phyloP scores from a whole-genome alignment of 2,888 invertebrate genomes.

The Phaonia tiefii region DNA sequence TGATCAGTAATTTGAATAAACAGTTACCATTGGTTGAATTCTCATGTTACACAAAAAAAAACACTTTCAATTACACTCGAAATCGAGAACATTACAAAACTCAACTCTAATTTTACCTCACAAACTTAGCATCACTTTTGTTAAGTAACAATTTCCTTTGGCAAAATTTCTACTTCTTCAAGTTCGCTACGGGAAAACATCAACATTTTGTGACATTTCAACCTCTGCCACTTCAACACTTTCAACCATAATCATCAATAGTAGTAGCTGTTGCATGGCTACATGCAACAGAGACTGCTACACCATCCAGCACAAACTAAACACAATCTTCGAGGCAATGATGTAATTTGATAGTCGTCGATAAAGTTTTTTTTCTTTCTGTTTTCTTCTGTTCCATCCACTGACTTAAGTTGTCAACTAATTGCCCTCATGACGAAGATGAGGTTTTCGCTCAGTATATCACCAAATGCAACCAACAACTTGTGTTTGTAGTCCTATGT shows the following conservation, averaged over 20 bases:
- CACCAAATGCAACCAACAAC: constrained; percentile 6
- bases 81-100: no score
- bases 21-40: no score
- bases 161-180: no score
- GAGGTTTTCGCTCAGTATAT: constrained; percentile 50
- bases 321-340: constrained; percentile 36
- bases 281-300: constrained; percentile 23
- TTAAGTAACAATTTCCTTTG: no score
- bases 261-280: no score
- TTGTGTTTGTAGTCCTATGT: not conserved
- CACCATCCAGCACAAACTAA: not conserved
- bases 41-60: no score
- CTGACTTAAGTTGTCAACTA: constrained; percentile 68
- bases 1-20: no score
- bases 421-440: constrained; percentile 67
- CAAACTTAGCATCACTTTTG: no score
- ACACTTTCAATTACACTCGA: no score
- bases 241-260: constrained; percentile 15
- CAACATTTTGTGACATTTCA: constrained; percentile 21
- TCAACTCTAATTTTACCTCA: no score
- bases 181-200: no score
- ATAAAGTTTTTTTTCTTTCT: constrained; percentile 26
- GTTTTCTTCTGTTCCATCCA: no score
- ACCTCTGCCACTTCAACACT: constrained; percentile 18
- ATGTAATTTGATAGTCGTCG: constrained; percentile 65